Conservation (phyloP, 2,113 vertebrate species). For the Polypterus senegalus region DNA sequence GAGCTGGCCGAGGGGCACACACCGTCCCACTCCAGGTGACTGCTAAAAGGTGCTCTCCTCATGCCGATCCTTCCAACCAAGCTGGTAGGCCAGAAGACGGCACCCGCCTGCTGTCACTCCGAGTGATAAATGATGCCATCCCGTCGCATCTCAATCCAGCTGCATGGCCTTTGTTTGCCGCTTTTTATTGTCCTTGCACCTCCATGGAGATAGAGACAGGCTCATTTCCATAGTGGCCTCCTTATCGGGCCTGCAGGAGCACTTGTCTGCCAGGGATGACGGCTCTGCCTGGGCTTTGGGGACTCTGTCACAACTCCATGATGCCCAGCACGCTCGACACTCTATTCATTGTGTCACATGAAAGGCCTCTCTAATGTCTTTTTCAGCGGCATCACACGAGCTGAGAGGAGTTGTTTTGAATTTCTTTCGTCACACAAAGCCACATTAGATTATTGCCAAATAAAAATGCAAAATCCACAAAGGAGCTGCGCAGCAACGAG, state of each 20-base stretch:
- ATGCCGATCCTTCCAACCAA: too few relatives aligned
- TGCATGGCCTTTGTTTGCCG: slow-evolving; percentile 32
- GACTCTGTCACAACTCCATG: slow-evolving; percentile 27
- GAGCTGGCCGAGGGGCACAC: too few relatives aligned
- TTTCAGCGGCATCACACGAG: too few relatives aligned
- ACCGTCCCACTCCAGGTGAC: too few relatives aligned
- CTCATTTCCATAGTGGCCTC: slow-evolving; percentile 31
- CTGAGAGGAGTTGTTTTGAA: too few relatives aligned
- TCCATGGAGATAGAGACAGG: slow-evolving; percentile 25
- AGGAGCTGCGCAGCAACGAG: too few relatives aligned
- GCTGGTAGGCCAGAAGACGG: too few relatives aligned
- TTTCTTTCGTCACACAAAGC: slow-evolving; percentile 24
- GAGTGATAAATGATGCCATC: too few relatives aligned
- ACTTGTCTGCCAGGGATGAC: slow-evolving; percentile 43
- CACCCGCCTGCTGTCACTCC: too few relatives aligned
- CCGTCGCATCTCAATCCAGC: slow-evolving; percentile 24
- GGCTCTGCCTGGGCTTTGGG: slow-evolving; percentile 33
- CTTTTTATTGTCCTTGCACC: slow-evolving; percentile 30
- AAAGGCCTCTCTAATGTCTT: slow-evolving; percentile 24
- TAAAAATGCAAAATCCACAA: slow-evolving; percentile 31
- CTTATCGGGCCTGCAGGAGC: slow-evolving; percentile 49
- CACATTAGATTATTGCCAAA: slow-evolving; percentile 32
- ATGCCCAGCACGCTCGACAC: slow-evolving; percentile 31
- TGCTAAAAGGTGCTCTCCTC: too few relatives aligned
- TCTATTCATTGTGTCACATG: slow-evolving; percentile 37